These are phyloP conservation scores for Rhea pennata DNA, from an alignment of 2,113 vertebrate genomes.

Conservation along the genomic window DNA sequence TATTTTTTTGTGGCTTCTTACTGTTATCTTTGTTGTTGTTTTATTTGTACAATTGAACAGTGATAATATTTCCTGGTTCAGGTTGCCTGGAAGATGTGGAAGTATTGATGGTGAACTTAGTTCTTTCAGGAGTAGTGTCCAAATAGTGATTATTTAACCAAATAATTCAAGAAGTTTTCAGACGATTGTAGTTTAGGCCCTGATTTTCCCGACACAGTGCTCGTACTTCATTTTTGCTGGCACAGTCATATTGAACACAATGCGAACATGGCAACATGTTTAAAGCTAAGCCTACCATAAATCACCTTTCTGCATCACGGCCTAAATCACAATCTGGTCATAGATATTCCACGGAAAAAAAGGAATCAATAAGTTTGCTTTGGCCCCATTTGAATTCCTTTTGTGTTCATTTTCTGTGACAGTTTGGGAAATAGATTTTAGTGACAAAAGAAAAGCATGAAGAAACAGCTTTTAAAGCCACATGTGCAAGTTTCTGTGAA, in stretches of 20 bases:
- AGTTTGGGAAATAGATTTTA: background rate
- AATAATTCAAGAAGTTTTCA: constrained; percentile 44
- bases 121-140: background rate
- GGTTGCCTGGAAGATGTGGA: background rate
- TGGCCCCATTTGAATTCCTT: background rate
- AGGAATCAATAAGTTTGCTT: background rate
- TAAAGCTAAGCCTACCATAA: constrained; percentile 6
- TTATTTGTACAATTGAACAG: background rate
- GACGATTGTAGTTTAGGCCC: background rate
- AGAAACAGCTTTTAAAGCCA: background rate
- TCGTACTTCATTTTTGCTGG: constrained; percentile 15
- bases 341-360: background rate
- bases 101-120: background rate
- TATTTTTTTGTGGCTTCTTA: background rate
- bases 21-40: background rate
- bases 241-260: background rate
- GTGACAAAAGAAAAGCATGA: background rate
- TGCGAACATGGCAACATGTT: background rate
- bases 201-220: background rate
- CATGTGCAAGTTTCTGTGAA: background rate
- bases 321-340: background rate
- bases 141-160: constrained; percentile 1
- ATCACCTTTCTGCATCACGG: background rate
- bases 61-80: background rate
- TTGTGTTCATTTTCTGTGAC: background rate